phyloP scores from a whole-genome alignment of 2,888 invertebrate species.

The Andrena camellia region DNA sequence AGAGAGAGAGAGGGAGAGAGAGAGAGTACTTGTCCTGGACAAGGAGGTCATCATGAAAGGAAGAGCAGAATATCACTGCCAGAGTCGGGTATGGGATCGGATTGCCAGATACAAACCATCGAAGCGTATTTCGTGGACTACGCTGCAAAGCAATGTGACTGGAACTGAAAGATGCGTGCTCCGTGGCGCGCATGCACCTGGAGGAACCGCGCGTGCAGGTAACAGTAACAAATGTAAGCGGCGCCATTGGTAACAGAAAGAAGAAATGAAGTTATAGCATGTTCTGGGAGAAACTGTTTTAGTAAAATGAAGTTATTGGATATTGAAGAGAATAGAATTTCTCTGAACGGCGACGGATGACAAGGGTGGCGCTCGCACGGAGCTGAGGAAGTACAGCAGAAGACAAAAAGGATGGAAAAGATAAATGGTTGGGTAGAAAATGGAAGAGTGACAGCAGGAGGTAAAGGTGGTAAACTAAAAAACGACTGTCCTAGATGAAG shows the following conservation, averaged over 20 bases:
- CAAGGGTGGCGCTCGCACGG: no score
- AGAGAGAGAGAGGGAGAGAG: constrained; percentile 23
- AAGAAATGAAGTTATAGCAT: neutral
- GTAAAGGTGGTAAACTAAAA: no score
- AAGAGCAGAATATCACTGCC: constrained; percentile 61
- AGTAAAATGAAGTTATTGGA: no score
- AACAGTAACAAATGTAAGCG: constrained; percentile 22
- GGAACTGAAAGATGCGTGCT: constrained; percentile 29
- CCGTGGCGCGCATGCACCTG: constrained; percentile 39
- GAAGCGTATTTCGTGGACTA: constrained; percentile 15
- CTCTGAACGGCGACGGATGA: no score
- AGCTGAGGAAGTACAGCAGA: no score
- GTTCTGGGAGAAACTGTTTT: neutral
- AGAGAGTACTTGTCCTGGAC: neutral
- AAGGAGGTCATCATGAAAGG: constrained; percentile 28
- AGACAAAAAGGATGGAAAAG: no score
- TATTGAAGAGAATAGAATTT: no score
- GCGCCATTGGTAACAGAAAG: neutral
- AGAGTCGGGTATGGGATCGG: constrained; percentile 63
- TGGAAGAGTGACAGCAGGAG: no score
- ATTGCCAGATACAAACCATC: constrained; percentile 55
- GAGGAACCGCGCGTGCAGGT: constrained; percentile 20
- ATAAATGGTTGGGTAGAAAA: no score
- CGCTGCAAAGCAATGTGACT: constrained; percentile 15
- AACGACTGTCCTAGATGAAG: no score